These are phyloP conservation scores for Tyrophagus putrescentiae DNA, from an alignment of 1,140 invertebrate species.

Conservation along the genomic window DNA sequence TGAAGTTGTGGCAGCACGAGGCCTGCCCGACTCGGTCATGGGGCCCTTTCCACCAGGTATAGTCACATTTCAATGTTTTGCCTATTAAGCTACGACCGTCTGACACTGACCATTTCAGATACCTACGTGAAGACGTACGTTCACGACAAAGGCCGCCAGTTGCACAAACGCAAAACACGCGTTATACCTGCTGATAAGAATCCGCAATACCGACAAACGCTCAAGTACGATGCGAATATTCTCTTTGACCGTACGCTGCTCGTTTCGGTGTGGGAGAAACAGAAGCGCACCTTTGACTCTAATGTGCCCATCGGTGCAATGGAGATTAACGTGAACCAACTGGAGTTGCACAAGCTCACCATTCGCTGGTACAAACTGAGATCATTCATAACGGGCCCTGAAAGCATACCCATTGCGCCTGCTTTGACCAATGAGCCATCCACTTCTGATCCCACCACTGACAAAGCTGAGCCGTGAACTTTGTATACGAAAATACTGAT, in stretches of 20 bases:
- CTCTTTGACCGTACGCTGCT: slow-evolving; percentile 64
- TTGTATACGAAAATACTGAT: too few species aligned
- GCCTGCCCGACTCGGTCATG: slow-evolving; percentile 35
- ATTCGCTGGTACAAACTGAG: slow-evolving; percentile 78
- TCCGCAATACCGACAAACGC: slow-evolving; percentile 67
- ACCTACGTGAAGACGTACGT: slow-evolving; percentile 89
- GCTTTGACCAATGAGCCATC: too few species aligned
- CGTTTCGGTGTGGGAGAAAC: slow-evolving; percentile 72
- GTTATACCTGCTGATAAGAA: slow-evolving; percentile 58
- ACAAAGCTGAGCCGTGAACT: too few species aligned
- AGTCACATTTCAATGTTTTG: not conserved
- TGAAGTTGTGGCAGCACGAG: slow-evolving; percentile 53
- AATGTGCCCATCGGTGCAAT: slow-evolving; percentile 65
- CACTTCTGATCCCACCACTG: too few species aligned
- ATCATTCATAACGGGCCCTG: slow-evolving; percentile 38
- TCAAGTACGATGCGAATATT: slow-evolving; percentile 69
- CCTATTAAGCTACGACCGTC: not conserved
- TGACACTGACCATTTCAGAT: slow-evolving; percentile 39
- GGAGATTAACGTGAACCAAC: slow-evolving; percentile 59
- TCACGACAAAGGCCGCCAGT: slow-evolving; percentile 63
- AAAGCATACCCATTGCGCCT: too few species aligned
- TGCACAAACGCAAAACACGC: slow-evolving; percentile 77
- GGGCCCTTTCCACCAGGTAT: slow-evolving; percentile 43
- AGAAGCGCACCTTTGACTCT: slow-evolving; percentile 56
- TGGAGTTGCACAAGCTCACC: slow-evolving; percentile 57